Conservation (phyloP, 1,140 invertebrate species). For the Drosophila pectinifera region DNA sequence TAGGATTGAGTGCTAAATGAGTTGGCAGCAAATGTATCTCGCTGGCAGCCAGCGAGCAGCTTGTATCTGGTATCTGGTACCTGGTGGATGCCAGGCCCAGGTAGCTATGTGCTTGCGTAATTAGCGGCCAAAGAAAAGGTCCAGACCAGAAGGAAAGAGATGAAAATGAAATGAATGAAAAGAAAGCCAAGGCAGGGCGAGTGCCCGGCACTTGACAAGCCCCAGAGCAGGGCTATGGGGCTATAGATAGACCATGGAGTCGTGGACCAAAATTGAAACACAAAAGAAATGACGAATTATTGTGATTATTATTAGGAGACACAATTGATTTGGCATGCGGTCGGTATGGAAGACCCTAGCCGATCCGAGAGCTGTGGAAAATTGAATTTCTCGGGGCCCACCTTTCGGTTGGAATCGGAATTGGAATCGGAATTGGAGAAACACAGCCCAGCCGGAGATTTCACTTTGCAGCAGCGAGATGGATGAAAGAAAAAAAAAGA, state of each 20-base stretch:
- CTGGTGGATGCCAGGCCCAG: slow-evolving; percentile 26
- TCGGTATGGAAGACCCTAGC: slow-evolving; percentile 58
- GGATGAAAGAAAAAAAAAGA: slow-evolving; percentile 25
- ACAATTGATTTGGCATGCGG: slow-evolving; percentile 80
- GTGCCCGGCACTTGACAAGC: slow-evolving; percentile 70
- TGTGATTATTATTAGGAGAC: slow-evolving; percentile 58
- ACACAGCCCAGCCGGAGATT: slow-evolving; percentile 65
- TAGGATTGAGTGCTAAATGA: slow-evolving; percentile 44
- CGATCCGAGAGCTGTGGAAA: slow-evolving; percentile 74
- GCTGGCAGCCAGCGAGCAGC: slow-evolving; percentile 14
- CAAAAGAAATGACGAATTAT: slow-evolving; percentile 54
- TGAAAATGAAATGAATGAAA: slow-evolving; percentile 58
- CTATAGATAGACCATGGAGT: slow-evolving; percentile 16
- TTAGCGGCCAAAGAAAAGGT: slow-evolving; percentile 55
- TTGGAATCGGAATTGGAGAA: slow-evolving; percentile 52
- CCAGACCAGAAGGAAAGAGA: slow-evolving; percentile 47
- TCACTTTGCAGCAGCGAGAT: slow-evolving; percentile 69
- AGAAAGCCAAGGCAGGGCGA: slow-evolving; percentile 42
- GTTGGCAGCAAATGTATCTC: slow-evolving; percentile 36
- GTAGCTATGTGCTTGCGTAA: slow-evolving; percentile 70
- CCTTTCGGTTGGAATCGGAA: slow-evolving; percentile 40
- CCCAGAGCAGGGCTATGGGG: slow-evolving; percentile 12
- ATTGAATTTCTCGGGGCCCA: slow-evolving; percentile 56
- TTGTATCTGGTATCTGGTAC: slow-evolving; percentile 41
- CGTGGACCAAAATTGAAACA: slow-evolving; percentile 32